phyloP scores from a whole-genome alignment of 2,113 vertebrate genomes.

The Cepphus grylle region DNA sequence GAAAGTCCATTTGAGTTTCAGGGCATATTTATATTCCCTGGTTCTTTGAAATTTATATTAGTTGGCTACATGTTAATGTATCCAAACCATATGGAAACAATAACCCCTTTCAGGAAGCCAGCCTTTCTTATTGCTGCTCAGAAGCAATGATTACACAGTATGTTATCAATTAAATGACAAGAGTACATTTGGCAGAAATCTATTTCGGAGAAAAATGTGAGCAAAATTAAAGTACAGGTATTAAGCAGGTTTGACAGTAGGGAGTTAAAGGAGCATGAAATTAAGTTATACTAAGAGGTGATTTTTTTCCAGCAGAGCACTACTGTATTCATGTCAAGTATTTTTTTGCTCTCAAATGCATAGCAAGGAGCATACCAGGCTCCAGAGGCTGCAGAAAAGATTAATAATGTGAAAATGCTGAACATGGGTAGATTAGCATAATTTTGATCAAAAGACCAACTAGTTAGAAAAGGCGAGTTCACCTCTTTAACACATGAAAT shows the following conservation, averaged over 20 bases:
- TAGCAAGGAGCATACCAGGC: not conserved
- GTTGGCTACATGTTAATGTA: not conserved
- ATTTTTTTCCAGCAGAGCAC: not conserved
- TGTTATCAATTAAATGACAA: not conserved
- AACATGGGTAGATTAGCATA: not conserved
- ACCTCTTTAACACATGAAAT: not conserved
- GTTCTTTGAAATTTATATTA: not conserved
- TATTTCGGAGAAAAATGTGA: not conserved
- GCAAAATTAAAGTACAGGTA: slow-evolving; percentile 18
- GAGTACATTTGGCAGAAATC: not conserved
- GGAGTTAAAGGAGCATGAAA: slow-evolving; percentile 15
- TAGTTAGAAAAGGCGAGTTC: not conserved
- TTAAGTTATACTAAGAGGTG: slow-evolving; percentile 12
- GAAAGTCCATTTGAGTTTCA: not conserved
- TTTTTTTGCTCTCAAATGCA: not conserved
- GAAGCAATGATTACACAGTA: not conserved
- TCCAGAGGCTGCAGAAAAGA: not conserved
- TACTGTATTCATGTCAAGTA: not conserved
- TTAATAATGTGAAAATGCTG: not conserved
- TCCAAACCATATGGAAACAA: not conserved
- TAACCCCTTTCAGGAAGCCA: not conserved
- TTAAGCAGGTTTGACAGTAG: slow-evolving; percentile 1
- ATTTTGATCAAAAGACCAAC: not conserved
- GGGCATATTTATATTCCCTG: not conserved
- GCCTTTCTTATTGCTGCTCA: not conserved